Evolutionary conservation across 2,113 vertebrate species (phyloP).

Genomic region (Pristiophorus japonicus): DNA sequence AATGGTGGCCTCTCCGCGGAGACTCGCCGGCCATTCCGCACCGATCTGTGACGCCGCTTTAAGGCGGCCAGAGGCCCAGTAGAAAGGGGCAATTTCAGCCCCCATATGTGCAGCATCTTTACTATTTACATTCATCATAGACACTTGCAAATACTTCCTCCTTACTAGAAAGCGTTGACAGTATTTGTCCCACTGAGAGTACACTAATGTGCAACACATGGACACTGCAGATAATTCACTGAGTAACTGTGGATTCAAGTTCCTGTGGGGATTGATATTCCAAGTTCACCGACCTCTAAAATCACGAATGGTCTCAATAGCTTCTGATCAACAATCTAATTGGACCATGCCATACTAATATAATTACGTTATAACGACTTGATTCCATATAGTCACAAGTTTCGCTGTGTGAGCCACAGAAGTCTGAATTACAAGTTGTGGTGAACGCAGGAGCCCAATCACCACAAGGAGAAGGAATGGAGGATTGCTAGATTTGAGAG

Average conservation of each 20-base stretch:
- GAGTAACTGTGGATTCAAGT: not conserved
- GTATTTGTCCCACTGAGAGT: not conserved
- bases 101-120: not conserved
- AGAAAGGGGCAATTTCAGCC: no score
- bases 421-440: not conserved
- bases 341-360: not conserved
- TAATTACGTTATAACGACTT: not conserved
- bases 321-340: not conserved
- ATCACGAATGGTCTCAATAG: not conserved
- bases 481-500: not conserved
- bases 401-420: not conserved
- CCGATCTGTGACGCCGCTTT: no score
- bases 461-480: not conserved
- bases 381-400: not conserved
- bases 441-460: not conserved
- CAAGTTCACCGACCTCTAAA: not conserved
- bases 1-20: no score
- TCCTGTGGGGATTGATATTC: not conserved
- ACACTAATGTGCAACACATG: not conserved
- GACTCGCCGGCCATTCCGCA: no score
- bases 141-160: not conserved
- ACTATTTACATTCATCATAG: not conserved
- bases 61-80: no score
- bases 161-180: not conserved
- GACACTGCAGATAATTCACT: not conserved